These are phyloP conservation scores for Tor tambroides DNA, from an alignment of 2,113 vertebrate genomes.

Conservation along the genomic window DNA sequence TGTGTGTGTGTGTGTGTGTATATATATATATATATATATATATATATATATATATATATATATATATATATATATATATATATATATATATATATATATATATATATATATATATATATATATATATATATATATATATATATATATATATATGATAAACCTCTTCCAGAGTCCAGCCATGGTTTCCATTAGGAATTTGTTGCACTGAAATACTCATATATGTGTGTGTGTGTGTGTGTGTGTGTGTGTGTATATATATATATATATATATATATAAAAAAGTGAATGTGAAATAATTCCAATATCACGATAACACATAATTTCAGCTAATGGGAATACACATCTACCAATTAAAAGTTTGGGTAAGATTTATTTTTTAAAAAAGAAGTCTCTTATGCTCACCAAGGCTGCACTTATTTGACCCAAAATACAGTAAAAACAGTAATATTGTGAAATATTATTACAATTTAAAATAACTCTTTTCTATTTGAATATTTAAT, in stretches of 20 bases:
- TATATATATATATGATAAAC: too few species aligned
- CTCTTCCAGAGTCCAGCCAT: conserved; percentile 13
- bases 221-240: too few species aligned
- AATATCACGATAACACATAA: background rate
- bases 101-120: too few species aligned
- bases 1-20: too few species aligned
- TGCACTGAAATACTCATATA: background rate
- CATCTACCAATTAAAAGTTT: background rate
- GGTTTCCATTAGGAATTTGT: background rate
- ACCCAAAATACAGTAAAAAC: background rate
- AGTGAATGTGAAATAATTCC: background rate
- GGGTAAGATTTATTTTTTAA: background rate
- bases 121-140: too few species aligned
- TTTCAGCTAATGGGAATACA: background rate
- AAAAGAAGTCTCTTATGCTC: background rate
- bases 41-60: too few species aligned
- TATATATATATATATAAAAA: too few species aligned
- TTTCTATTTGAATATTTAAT: background rate
- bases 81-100: too few species aligned
- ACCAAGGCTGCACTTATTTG: background rate
- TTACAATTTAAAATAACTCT: background rate
- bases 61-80: too few species aligned
- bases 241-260: too few species aligned
- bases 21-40: too few species aligned
- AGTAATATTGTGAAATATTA: background rate